Evolutionary conservation across 37 sponge, comb jelly and placozoan genomes (phyloP), one percentile per base, ranked within the genome.

Genomic region (Ianthella basta): DNA sequence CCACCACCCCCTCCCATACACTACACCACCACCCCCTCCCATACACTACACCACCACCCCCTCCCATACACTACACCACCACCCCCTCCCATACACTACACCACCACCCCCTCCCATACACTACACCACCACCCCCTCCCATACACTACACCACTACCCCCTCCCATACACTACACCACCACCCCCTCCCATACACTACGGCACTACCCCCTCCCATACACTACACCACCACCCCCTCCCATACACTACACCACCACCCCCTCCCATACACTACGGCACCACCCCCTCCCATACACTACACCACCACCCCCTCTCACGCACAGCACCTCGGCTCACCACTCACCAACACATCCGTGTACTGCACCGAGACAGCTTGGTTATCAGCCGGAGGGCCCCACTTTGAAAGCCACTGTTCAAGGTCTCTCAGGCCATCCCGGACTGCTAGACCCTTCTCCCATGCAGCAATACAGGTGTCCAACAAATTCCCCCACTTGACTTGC

Each of bases 341-440:
- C 33, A 91, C 93, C 88, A 84, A 70, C 59, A 87, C 69, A 21
- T 89, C 88, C 8, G 83, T 50, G 44, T 86, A 84, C 82, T 93
- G 91, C 61, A 37, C 56, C 27, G 89, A 27, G 55, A 93, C 85
- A 32, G 72, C 54, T 55, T 93, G 91, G 81, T 87, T 89, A 54
- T 84, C 80, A 12, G 90, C 81, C 23, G 88, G 88, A 54, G 84
- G 86, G 14, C 93, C 93, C 30, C 81, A 70, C 23, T 73, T 68
- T 36, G 89, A 84, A 0, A 93, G 78, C 93, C 93, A 93, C 54
- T 65, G 55, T 82, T 92, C 92, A 34, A 83, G 70, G 59, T 86
- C 81, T 24, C 72, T 33, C 41, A 84, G 37, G 54, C 40, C 78
- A 40, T 44, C 54, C 50, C 40, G 50, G 15, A 75, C 54, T 2